Evolutionary conservation across 2,113 vertebrate genomes (phyloP).

Genomic region (Rostratula benghalensis): DNA sequence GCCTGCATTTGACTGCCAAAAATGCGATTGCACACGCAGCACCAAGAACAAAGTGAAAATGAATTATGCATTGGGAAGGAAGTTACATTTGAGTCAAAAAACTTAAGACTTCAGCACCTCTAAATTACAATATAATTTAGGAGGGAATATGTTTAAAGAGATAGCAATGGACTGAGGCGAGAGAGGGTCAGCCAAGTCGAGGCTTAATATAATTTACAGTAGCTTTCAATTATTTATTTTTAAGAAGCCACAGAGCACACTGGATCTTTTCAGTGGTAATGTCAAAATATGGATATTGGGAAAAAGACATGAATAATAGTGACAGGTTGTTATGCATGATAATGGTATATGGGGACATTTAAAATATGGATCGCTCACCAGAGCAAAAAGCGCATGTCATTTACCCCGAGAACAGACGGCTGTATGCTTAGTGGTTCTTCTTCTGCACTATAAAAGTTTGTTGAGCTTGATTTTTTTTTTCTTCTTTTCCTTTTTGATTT

Average conservation of each 20-base stretch:
- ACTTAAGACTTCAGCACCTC: slow-evolving; percentile 81
- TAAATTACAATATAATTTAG: slow-evolving; percentile 83
- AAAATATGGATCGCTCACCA: slow-evolving; percentile 54
- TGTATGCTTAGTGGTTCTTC: not conserved
- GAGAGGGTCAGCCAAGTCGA: slow-evolving; percentile 66
- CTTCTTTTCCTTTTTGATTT: not conserved
- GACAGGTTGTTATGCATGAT: slow-evolving; percentile 75
- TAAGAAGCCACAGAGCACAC: slow-evolving; percentile 75
- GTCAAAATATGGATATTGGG: slow-evolving; percentile 78
- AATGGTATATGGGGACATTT: slow-evolving; percentile 67
- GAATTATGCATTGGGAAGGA: slow-evolving; percentile 81
- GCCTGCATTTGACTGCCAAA: slow-evolving; percentile 80
- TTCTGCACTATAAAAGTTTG: not conserved
- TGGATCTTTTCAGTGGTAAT: slow-evolving; percentile 76
- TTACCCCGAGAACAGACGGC: not conserved
- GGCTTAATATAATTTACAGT: slow-evolving; percentile 75
- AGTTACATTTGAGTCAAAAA: slow-evolving; percentile 79
- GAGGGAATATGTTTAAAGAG: slow-evolving; percentile 79
- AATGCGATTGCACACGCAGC: slow-evolving; percentile 73
- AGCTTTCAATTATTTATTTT: slow-evolving; percentile 82
- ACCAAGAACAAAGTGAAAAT: slow-evolving; percentile 81
- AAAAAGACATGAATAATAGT: slow-evolving; percentile 78
- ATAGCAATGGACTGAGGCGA: slow-evolving; percentile 71
- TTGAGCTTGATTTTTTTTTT: not conserved
- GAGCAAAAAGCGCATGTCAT: slow-evolving; percentile 28